A percentile compares a stretch with the other conserved stretches of the same genome.
These are phyloP conservation scores for Leptopilina myrica DNA, from an alignment of 2,888 invertebrate genomes.

Conservation along the genomic window DNA sequence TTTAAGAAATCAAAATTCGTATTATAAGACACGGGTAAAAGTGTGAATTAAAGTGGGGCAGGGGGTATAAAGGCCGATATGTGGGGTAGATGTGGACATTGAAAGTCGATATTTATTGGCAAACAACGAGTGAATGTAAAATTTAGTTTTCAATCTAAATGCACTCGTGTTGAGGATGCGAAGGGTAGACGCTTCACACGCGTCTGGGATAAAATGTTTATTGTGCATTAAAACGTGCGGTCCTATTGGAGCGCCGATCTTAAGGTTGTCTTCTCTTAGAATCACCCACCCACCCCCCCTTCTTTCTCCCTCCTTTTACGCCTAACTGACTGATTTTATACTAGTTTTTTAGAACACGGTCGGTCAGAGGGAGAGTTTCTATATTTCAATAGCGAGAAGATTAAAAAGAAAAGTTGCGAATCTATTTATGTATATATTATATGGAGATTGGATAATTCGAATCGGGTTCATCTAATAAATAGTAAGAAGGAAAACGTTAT, in stretches of 20 bases:
- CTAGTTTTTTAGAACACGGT: neutral
- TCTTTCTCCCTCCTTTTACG: no score
- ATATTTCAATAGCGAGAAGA: neutral
- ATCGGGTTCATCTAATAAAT: slow-evolving; percentile 49
- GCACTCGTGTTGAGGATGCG: slow-evolving; percentile 61
- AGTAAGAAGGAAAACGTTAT: slow-evolving; percentile 55
- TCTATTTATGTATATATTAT: neutral
- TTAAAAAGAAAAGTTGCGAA: neutral
- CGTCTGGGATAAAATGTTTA: slow-evolving; percentile 61
- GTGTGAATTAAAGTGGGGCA: neutral
- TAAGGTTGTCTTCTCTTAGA: slow-evolving; percentile 32
- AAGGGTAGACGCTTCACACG: slow-evolving; percentile 53
- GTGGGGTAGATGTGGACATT: neutral
- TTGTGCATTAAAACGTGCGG: slow-evolving; percentile 58
- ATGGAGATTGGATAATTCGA: slow-evolving; percentile 52
- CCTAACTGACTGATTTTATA: slow-evolving; percentile 23
- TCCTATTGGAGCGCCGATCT: slow-evolving; percentile 56
- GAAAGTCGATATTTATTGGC: slow-evolving; percentile 66
- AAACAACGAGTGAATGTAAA: slow-evolving; percentile 70
- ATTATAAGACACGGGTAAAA: neutral
- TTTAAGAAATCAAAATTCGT: neutral
- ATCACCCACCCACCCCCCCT: no score
- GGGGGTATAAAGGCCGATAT: slow-evolving; percentile 3
- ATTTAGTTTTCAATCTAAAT: slow-evolving; percentile 73
- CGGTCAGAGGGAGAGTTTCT: slow-evolving; percentile 1